Base-by-base conservation (phyloP, 2,888 invertebrate species). In the Yponomeuta plumbellus region DNA sequence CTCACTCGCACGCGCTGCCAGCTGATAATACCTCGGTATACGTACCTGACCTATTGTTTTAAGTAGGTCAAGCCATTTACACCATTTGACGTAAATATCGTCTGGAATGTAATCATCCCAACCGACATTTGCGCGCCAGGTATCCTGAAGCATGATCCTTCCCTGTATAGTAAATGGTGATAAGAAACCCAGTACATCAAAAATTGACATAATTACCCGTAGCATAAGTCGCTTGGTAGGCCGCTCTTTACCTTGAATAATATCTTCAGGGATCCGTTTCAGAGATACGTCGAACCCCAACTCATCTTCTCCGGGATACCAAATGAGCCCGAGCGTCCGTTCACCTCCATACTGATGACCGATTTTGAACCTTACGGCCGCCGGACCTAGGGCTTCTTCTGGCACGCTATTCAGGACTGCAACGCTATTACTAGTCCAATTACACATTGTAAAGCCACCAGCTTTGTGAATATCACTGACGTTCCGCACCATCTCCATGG, bases 81-180 rank as follows among this genome's bases (percentile, higher is more conserved):
- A 17, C 67, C 67, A 70, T 34, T 62, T 66, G 4, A 44, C 1
- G 56, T 61, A 67, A 20, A 67, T 62, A 0, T 67, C 52, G 10
- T 67, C 64, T 6, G 67, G 64, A 52, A 70, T 61, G 10, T 17
- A 8, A 11, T 74, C 71, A n/a, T 71, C 71, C 72, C 72, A 74
- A 1, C 20, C 52, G 0, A 71, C 58, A 11, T 70, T 67, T 6
- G 11, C 11, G 8, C 39, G 40, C 72, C 71, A 73, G 0, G 68
- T 65, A 13, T 70, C 66, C 67, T 73, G 74, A 2, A 76, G 21
- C 21, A 76, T 63, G 8, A 74, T 72, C 67, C 68, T 70, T 8
- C 70, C 73, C 20, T 71, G 66, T 11, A 75, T 71, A 0, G 71
- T 74, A 21, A 72, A 72, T 3, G 74, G 75, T 6, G 72, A 40